Percentiles rank a stretch among this genome's conserved stretches.
Conservation (phyloP, 2,888 invertebrate species). For the Yponomeuta sedellus region DNA sequence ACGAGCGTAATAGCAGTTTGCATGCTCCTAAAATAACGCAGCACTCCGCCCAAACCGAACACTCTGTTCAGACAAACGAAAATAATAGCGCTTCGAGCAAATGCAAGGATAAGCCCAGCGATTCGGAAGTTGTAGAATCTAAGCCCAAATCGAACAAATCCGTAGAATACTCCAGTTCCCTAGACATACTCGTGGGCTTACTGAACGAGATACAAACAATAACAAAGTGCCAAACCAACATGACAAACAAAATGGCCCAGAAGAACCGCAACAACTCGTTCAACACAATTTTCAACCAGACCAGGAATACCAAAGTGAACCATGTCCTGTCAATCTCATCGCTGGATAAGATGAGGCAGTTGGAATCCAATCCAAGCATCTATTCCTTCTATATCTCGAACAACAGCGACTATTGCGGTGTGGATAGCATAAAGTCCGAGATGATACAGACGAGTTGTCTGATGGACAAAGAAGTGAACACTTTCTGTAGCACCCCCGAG, state of each 20-base stretch:
- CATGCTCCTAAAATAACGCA: not conserved
- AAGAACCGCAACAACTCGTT: constrained; percentile 22
- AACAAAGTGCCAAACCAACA: constrained; percentile 43
- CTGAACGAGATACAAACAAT: constrained; percentile 66
- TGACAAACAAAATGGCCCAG: constrained; percentile 24
- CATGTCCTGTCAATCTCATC: constrained; percentile 41
- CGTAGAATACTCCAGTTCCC: constrained; percentile 39
- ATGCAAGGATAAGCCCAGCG: not conserved
- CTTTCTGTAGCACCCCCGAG: constrained; percentile 26
- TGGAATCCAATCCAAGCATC: constrained; percentile 40
- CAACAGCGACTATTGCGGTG: constrained; percentile 17
- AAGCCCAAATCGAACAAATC: not conserved
- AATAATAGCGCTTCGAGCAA: not conserved
- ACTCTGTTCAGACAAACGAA: not conserved
- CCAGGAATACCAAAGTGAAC: constrained; percentile 15
- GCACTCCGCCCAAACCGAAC: not conserved
- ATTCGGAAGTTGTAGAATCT: not conserved
- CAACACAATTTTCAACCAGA: constrained; percentile 36
- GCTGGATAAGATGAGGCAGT: constrained; percentile 37
- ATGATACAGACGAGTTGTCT: constrained; percentile 13
- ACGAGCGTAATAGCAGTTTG: not conserved
- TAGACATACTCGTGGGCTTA: constrained; percentile 57
- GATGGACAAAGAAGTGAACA: constrained; percentile 48
- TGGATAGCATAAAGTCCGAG: constrained; percentile 1
- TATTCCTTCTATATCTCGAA: constrained; percentile 40